Evolutionary conservation across 2,113 vertebrate genomes (phyloP).

Genomic region (Sardina pilchardus): DNA sequence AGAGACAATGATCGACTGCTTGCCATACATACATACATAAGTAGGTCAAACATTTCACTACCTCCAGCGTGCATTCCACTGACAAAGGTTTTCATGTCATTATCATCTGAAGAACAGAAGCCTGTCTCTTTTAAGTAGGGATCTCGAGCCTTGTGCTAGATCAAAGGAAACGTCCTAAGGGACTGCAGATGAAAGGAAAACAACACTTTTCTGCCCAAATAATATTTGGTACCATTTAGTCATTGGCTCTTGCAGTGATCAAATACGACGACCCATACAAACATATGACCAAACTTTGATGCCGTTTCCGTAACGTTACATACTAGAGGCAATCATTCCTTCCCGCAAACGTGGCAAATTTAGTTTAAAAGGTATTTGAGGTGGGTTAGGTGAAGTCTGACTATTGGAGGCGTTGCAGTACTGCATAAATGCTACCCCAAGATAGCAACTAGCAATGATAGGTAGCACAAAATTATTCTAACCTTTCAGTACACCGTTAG

Average conservation of each 20-base stretch:
- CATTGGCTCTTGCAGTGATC: background rate
- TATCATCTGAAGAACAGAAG: background rate
- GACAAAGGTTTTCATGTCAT: background rate
- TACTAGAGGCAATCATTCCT: background rate
- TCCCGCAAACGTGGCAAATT: slow-evolving; percentile 19
- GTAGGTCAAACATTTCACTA: background rate
- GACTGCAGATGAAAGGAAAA: background rate
- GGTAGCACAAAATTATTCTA: background rate
- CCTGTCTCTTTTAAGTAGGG: background rate
- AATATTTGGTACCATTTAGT: background rate
- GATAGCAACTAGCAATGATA: background rate
- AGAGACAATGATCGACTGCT: background rate
- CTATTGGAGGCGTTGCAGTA: background rate
- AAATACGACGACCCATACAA: background rate
- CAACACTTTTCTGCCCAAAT: background rate
- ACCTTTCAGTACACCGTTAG: background rate
- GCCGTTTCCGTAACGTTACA: background rate
- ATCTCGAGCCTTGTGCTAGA: background rate
- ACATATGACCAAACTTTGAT: background rate
- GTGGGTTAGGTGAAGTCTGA: background rate
- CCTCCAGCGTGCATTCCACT: background rate
- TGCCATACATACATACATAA: background rate
- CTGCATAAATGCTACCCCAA: background rate
- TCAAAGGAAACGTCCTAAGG: background rate
- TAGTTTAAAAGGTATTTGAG: slow-evolving; percentile 12